Percentiles rank a stretch among this genome's conserved stretches.
Evolutionary conservation across 2,888 invertebrate genomes (phyloP).

Genomic region (Andrena haemorrhoa): DNA sequence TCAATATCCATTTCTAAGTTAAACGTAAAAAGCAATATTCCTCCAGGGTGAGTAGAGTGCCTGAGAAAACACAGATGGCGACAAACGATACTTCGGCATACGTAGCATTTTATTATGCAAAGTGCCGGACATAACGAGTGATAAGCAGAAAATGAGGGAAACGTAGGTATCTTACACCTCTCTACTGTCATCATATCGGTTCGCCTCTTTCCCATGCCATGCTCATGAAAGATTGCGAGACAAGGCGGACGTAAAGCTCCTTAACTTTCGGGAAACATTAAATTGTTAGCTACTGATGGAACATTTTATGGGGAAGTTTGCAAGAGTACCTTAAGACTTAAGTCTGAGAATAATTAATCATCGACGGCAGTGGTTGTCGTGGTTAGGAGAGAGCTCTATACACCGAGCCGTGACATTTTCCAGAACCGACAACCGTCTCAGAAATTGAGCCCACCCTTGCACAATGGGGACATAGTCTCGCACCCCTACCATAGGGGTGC

Average conservation of each 20-base stretch:
- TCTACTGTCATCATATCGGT: slow-evolving; percentile 48
- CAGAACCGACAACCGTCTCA: no score
- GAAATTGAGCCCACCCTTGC: no score
- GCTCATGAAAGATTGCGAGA: slow-evolving; percentile 54
- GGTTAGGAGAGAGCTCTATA: no score
- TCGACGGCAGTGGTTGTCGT: not conserved
- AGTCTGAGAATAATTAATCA: slow-evolving; percentile 27
- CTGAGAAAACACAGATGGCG: slow-evolving; percentile 7
- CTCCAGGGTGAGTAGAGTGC: slow-evolving; percentile 49
- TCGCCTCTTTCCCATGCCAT: slow-evolving; percentile 48
- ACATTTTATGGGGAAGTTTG: slow-evolving; percentile 28
- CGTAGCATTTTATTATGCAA: slow-evolving; percentile 69
- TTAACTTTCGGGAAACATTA: slow-evolving; percentile 45
- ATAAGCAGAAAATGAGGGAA: slow-evolving; percentile 59
- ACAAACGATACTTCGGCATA: slow-evolving; percentile 51
- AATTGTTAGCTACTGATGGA: slow-evolving; percentile 34
- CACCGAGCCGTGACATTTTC: no score
- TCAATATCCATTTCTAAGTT: no score
- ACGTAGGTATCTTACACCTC: slow-evolving; percentile 56
- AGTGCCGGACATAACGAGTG: slow-evolving; percentile 60
- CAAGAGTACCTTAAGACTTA: slow-evolving; percentile 7
- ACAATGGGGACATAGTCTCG: no score
- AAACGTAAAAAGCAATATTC: no score
- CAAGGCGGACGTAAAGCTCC: slow-evolving; percentile 35
- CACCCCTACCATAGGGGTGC: no score